Evolutionary conservation across 2,888 invertebrate genomes (phyloP), one percentile per base, ranked within the genome.

Genomic region (Serrognathus titanus): DNA sequence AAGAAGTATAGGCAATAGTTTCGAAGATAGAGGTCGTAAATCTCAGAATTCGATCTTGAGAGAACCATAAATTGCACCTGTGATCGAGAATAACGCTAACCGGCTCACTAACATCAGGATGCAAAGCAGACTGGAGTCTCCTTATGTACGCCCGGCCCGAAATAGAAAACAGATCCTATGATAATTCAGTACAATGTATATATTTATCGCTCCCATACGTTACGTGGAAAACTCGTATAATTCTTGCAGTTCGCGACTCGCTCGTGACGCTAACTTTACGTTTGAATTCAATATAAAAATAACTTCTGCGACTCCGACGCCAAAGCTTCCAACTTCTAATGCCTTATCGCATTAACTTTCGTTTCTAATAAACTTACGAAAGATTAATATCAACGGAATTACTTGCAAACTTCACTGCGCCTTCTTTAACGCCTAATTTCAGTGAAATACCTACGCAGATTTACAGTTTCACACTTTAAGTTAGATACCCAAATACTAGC

Each of bases 61-160:
- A 73, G 74, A 69, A 71, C 73, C 75, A 78, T 78, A 78, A 77
- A 78, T 77, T 72, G 75, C 76, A 78, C 76, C 76, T 78, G 77
- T 69, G 75, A 75, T 75, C 74, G 71, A 64, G 71, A 71, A 69
- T 70, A 72, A 70, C 69, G 71, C 69, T 71, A 72, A 71, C 67
- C 71, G 71, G 68, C 65, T 66, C 68, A 69, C 65, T 68, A 68
- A 62, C 67, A 69, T 69, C 70, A 65, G 62, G 70, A 71, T 71
- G 72, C 71, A 72, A 72, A 71, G 67, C 69, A 69, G 69, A 64
- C 53, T 31, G 24, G 31, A 13, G n/a, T 20, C 55, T 48, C 20
- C 52, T 41, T 53, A 52, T 45, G 59, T 62, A 61, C 60, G 61
- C 56, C 61, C 54, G 62, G 55, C 54, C 57, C 63, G 64, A 69